A percentile compares a stretch with the other conserved stretches of the same genome.
These are phyloP conservation scores for Ochropleura plecta DNA, from an alignment of 2,888 invertebrate genomes.

Conservation along the genomic window DNA sequence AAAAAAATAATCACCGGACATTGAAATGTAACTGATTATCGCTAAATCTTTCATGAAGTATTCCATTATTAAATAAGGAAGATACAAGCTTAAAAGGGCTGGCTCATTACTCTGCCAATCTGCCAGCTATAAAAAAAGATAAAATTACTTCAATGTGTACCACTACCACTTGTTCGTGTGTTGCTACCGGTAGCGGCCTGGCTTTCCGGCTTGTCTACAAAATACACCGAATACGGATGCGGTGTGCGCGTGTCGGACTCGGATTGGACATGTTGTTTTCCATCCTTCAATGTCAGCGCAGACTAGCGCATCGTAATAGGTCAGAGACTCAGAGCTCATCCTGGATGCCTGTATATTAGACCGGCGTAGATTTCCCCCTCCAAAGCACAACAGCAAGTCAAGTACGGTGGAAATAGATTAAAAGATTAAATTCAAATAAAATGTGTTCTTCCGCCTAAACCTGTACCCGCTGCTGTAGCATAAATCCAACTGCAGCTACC, in stretches of 20 bases:
- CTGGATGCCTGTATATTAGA: too few relatives aligned
- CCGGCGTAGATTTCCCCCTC: too few relatives aligned
- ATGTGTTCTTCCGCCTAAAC: too few relatives aligned
- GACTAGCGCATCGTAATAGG: too few relatives aligned
- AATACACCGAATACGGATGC: not conserved
- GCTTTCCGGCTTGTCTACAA: not conserved
- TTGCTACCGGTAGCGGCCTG: not conserved
- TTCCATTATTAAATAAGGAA: conserved; percentile 76
- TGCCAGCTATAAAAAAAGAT: conserved; percentile 72
- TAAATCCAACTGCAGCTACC: not conserved
- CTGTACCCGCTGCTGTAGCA: not conserved
- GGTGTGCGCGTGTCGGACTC: not conserved
- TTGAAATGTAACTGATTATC: conserved; percentile 77
- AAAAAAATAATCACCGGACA: conserved; percentile 70
- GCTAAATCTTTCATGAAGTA: conserved; percentile 76
- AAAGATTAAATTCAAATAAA: too few relatives aligned
- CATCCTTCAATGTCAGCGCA: not conserved
- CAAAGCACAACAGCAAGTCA: too few relatives aligned
- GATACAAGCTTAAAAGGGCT: conserved; percentile 68
- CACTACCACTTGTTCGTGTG: not conserved
- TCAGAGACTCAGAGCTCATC: too few relatives aligned
- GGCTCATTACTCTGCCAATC: conserved; percentile 72
- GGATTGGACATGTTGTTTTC: not conserved
- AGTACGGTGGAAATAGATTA: too few relatives aligned
- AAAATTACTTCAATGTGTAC: not conserved